Percentiles rank a stretch among this genome's conserved stretches.
Conservation (phyloP, 2,113 vertebrate genomes). For the Rhinolophus sinicus region DNA sequence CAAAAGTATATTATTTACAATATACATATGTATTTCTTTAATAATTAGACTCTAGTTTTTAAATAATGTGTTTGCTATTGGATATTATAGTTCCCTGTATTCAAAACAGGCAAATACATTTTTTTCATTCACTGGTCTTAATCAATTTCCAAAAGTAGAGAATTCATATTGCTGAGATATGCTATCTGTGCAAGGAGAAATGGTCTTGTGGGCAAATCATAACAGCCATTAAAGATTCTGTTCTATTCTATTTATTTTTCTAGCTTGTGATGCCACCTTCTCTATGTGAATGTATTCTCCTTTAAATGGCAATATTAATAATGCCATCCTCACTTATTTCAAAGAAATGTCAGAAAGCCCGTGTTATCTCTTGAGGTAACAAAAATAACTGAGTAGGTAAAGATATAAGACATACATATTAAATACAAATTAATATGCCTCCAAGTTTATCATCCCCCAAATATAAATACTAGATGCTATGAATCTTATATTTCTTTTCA, state of each 20-base stretch:
- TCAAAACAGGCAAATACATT: background rate
- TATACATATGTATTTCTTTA: background rate
- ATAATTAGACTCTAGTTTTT: background rate
- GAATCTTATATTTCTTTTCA: conserved; percentile 48
- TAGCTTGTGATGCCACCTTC: background rate
- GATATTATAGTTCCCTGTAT: background rate
- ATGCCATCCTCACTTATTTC: background rate
- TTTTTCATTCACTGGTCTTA: background rate
- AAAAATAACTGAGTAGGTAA: conserved; percentile 21
- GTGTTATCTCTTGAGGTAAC: background rate
- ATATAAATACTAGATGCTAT: conserved; percentile 46
- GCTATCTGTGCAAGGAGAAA: conserved; percentile 17
- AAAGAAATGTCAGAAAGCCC: conserved; percentile 8
- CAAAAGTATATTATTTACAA: background rate
- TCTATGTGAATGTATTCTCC: background rate
- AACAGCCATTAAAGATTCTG: background rate
- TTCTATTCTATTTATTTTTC: background rate
- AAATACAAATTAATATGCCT: background rate
- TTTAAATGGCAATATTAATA: background rate
- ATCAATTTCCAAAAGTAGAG: conserved; percentile 8
- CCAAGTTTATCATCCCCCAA: conserved; percentile 12
- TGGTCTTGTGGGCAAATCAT: background rate
- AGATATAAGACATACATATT: background rate
- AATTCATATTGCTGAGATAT: background rate
- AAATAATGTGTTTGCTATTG: background rate